phyloP scores from a whole-genome alignment of 2,797 vertebrate species.

The Sphenopsis melanotis region DNA sequence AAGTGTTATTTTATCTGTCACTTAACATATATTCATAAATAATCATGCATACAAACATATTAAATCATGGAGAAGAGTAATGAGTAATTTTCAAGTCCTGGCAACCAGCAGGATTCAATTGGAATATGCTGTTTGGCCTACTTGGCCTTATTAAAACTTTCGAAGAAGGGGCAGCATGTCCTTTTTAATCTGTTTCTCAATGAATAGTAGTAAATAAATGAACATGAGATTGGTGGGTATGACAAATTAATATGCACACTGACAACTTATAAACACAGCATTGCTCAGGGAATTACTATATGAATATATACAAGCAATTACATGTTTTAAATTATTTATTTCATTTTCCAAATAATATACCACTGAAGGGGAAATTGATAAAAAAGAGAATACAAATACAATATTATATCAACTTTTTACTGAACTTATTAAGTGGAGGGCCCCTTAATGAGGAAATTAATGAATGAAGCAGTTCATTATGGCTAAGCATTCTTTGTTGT shows the following conservation, averaged over 20 bases:
- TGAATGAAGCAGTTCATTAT: slow-evolving; percentile 95
- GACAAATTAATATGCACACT: slow-evolving; percentile 83
- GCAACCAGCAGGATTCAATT: slow-evolving; percentile 71
- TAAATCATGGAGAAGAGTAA: slow-evolving; percentile 74
- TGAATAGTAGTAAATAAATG: slow-evolving; percentile 76
- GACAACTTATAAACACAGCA: slow-evolving; percentile 73
- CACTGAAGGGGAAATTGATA: slow-evolving; percentile 76
- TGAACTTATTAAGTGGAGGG: slow-evolving; percentile 78
- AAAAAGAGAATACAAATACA: slow-evolving; percentile 79
- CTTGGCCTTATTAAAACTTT: slow-evolving; percentile 77
- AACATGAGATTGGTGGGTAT: slow-evolving; percentile 74
- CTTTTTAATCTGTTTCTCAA: slow-evolving; percentile 75
- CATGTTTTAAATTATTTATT: slow-evolving; percentile 86
- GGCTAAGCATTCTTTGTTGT: slow-evolving; percentile 90
- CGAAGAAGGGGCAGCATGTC: slow-evolving; percentile 67
- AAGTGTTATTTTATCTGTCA: slow-evolving; percentile 51
- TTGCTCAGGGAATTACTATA: slow-evolving; percentile 81
- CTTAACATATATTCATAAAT: slow-evolving; percentile 73
- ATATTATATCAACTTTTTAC: slow-evolving; percentile 81
- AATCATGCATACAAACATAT: slow-evolving; percentile 79
- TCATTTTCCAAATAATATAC: slow-evolving; percentile 80
- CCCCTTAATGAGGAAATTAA: slow-evolving; percentile 85
- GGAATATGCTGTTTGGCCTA: slow-evolving; percentile 71
- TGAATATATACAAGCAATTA: slow-evolving; percentile 86
- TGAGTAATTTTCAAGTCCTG: slow-evolving; percentile 77